A percentile compares a stretch with the other conserved stretches of the same genome.
Evolutionary conservation across 2,113 vertebrate species (phyloP).

Genomic region (Tragelaphus scriptus): DNA sequence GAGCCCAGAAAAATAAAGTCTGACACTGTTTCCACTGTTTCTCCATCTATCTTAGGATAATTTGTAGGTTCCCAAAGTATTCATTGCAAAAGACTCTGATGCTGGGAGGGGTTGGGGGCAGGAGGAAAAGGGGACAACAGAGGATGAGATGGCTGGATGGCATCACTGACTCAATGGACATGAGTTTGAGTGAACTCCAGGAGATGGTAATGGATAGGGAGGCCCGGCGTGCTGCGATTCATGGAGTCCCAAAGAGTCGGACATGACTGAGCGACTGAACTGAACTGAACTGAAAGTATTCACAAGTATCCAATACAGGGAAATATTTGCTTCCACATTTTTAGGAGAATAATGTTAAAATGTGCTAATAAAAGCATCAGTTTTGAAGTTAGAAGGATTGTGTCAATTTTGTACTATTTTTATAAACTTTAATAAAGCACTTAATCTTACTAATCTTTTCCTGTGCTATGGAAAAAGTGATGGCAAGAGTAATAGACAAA

Average conservation of each 20-base stretch:
- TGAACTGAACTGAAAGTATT: background rate
- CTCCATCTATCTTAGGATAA: background rate
- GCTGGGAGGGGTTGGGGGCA: too few relatives aligned
- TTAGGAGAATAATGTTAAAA: background rate
- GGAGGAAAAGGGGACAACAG: too few relatives aligned
- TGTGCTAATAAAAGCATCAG: background rate
- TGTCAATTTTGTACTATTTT: background rate
- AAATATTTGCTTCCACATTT: background rate
- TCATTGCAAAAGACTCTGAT: background rate
- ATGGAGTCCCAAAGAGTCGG: too few relatives aligned
- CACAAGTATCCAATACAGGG: background rate
- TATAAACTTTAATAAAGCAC: background rate
- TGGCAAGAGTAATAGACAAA: background rate
- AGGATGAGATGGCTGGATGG: too few relatives aligned
- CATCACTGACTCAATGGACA: too few relatives aligned
- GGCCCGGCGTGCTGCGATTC: too few relatives aligned
- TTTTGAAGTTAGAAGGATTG: background rate
- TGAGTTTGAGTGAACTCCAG: too few relatives aligned
- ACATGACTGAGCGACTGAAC: too few relatives aligned
- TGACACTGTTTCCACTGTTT: too few relatives aligned
- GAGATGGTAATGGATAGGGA: too few relatives aligned
- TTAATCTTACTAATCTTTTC: background rate
- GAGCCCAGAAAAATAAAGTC: too few relatives aligned
- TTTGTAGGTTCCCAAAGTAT: background rate
- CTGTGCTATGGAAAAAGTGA: background rate